Base-by-base conservation (phyloP, 2,113 vertebrate species). In the Coregonus clupeaformis region DNA sequence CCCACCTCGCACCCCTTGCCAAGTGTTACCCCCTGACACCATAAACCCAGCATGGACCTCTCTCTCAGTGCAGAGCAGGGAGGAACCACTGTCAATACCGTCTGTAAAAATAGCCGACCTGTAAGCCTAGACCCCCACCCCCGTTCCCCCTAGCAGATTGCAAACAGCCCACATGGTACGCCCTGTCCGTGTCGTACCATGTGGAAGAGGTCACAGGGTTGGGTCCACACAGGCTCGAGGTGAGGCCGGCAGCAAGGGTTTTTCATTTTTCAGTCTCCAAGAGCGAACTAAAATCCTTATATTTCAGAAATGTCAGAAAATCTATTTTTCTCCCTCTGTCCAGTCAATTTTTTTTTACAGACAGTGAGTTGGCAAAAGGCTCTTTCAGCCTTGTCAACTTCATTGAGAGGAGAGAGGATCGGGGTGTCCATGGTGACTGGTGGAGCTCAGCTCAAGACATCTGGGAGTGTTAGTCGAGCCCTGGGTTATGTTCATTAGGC, bases 51-150 rank as follows among this genome's bases (percentile, higher is more conserved):
- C 80, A 52, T 55, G 76, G 79, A 83, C 73, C 76, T 76, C 74
- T 72, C 9, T 32, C 22, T 30, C 12, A 74, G n/a, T 3, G 1
- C 3, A 72, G 60, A 71, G 25, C 29, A 27, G 57, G 64, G 16
- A 18, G 29, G 66, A 75, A 42, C 73, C 68, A 74, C 84, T 66
- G 78, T 73, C 82, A 83, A 87, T 75, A 84, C 73, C 75, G 4
- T 70, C 71, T 82, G 84, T 80, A 81, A 85, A 91, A 88, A 90
- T 88, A 88, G 71, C 45, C 77, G 4, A 20, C 77, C 76, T 83
- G 86, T 87, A 83, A 89, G 65, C 73, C 75, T 75, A 88, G 84
- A 86, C 72, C 24, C 25, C 36, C 36, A 14, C 68, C 27, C 69
- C 52, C 80, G 66, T 71, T 20, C 30, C 30, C 20, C 14, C 30